Percentiles rank a stretch among this genome's conserved stretches.
These are phyloP conservation scores for Melinaea menophilus DNA, from an alignment of 2,888 invertebrate species.

Conservation along the genomic window DNA sequence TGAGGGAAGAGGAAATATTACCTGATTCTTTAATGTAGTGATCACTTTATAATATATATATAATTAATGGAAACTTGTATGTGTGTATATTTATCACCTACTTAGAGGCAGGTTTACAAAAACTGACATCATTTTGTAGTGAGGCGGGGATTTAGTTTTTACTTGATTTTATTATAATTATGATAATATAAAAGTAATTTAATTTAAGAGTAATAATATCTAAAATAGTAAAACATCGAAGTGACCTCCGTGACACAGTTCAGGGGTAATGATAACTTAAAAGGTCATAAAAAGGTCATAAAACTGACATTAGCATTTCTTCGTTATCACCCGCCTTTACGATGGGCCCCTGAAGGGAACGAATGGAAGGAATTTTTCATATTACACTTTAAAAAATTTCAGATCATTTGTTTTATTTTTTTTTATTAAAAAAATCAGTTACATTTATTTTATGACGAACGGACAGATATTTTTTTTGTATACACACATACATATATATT, in stretches of 20 bases:
- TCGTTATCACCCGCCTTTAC: conserved; percentile 49
- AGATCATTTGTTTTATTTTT: neutral
- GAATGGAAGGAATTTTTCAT: conserved; percentile 27
- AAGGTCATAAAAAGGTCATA: conserved; percentile 68
- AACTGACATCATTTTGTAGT: too few relatives aligned
- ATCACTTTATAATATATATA: too few relatives aligned
- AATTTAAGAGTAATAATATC: neutral
- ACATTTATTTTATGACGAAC: too few relatives aligned
- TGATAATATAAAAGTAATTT: neutral
- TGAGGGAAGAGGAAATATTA: neutral
- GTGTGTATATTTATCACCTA: too few relatives aligned
- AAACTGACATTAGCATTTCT: conserved; percentile 64
- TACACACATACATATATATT: too few relatives aligned
- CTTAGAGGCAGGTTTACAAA: too few relatives aligned
- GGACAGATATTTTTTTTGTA: too few relatives aligned
- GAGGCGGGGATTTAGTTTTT: too few relatives aligned
- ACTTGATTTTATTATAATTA: too few relatives aligned
- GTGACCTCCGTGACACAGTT: conserved; percentile 49
- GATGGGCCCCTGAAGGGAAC: conserved; percentile 31
- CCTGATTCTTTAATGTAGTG: too few relatives aligned
- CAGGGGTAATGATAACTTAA: conserved; percentile 64
- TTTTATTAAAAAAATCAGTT: neutral
- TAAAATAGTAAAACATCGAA: conserved; percentile 27
- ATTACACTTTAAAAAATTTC: neutral
- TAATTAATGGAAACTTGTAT: too few relatives aligned